phyloP scores from a whole-genome alignment of 2,888 invertebrate species.

The Cerastis leucographa region DNA sequence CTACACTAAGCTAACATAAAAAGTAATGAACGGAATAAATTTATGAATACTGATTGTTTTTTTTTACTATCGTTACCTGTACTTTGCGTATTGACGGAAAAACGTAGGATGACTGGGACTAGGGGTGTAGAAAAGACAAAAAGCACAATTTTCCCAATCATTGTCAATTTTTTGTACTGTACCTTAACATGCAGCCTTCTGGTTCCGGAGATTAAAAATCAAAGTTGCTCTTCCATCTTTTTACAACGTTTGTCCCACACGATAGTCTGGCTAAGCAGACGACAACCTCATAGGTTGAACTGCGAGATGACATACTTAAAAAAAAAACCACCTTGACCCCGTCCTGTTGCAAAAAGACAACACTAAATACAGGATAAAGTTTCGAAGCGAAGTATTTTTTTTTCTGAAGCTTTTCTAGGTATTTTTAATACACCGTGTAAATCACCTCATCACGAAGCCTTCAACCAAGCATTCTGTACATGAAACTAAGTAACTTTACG shows the following conservation, averaged over 20 bases:
- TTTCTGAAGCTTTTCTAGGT: too few species aligned
- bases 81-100: background rate
- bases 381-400: too few species aligned
- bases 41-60: constrained; percentile 6
- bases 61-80: background rate
- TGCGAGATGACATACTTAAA: too few species aligned
- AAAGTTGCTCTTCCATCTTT: background rate
- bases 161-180: background rate
- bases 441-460: too few species aligned
- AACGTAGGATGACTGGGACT: background rate
- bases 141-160: background rate
- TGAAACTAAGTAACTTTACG: too few species aligned
- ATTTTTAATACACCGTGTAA: too few species aligned
- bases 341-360: background rate
- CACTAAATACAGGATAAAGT: too few species aligned
- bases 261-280: too few species aligned
- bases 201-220: background rate
- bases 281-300: too few species aligned
- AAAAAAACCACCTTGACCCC: background rate
- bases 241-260: too few species aligned
- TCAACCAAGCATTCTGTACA: too few species aligned
- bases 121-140: background rate
- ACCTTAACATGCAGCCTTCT: background rate
- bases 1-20: constrained; percentile 20
- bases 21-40: constrained; percentile 24